phyloP scores from a whole-genome alignment of 2,888 invertebrate species.

The Lasioglossum leucozonium region DNA sequence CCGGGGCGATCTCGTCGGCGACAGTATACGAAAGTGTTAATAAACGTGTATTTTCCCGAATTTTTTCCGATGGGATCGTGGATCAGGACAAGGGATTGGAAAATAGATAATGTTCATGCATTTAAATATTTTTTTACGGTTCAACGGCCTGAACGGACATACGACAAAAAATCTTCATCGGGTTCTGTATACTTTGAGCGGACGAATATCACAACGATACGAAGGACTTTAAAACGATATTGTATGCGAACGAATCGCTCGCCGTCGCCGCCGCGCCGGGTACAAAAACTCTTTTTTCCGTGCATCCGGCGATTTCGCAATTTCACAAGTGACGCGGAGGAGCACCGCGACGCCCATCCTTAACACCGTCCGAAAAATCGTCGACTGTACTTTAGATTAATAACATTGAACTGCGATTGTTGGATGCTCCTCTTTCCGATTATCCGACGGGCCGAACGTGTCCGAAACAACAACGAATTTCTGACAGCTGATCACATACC shows the following conservation, averaged over 20 bases:
- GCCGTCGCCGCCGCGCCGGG: not conserved
- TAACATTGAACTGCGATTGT: slow-evolving; percentile 38
- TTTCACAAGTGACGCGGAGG: slow-evolving; percentile 24
- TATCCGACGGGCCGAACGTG: not conserved
- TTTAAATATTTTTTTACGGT: slow-evolving; percentile 61
- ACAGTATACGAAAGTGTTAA: slow-evolving; percentile 62
- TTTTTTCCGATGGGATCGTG: not conserved
- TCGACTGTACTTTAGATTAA: slow-evolving; percentile 56
- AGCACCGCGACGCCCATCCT: slow-evolving; percentile 25
- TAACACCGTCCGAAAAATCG: slow-evolving; percentile 54
- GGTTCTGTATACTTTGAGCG: slow-evolving; percentile 19
- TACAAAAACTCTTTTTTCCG: not conserved
- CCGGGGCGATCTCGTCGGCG: slow-evolving; percentile 51
- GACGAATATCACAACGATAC: slow-evolving; percentile 14
- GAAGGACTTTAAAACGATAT: slow-evolving; percentile 29
- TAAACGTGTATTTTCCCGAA: slow-evolving; percentile 34
- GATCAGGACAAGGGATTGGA: not conserved
- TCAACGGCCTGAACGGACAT: slow-evolving; percentile 15
- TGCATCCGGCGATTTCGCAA: slow-evolving; percentile 18
- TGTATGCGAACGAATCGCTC: slow-evolving; percentile 34
- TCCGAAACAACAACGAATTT: not conserved
- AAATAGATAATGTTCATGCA: slow-evolving; percentile 33
- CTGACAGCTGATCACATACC: too few species aligned
- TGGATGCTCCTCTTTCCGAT: slow-evolving; percentile 32
- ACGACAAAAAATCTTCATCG: slow-evolving; percentile 40